Evolutionary conservation across 2,888 invertebrate genomes (phyloP).

Genomic region (Drosophila borealis): DNA sequence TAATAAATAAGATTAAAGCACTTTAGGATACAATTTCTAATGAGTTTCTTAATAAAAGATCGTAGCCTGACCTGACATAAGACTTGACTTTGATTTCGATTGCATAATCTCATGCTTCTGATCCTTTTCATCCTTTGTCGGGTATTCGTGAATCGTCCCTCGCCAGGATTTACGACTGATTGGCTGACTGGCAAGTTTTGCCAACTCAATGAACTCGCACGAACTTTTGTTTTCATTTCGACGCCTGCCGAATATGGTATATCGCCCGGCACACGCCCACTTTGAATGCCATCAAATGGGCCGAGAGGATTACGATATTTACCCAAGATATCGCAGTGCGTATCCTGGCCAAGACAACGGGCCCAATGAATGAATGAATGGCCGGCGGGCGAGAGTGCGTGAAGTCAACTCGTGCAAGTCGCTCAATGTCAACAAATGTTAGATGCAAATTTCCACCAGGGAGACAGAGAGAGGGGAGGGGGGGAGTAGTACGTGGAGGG

Average conservation of each 20-base stretch:
- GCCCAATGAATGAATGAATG: slow-evolving; percentile 59
- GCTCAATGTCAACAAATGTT: slow-evolving; percentile 72
- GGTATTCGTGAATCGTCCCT: slow-evolving; percentile 15
- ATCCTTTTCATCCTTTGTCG: too few species aligned
- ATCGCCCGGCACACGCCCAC: slow-evolving; percentile 13
- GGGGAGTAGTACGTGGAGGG: not conserved
- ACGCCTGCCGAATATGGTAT: slow-evolving; percentile 13
- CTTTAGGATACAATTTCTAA: too few species aligned
- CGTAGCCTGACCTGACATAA: too few species aligned
- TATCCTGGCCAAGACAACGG: slow-evolving; percentile 9
- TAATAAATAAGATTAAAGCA: too few species aligned
- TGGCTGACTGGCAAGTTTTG: slow-evolving; percentile 61
- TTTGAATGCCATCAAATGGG: slow-evolving; percentile 27
- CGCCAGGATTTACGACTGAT: slow-evolving; percentile 8
- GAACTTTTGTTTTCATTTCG: slow-evolving; percentile 77
- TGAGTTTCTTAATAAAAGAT: too few species aligned
- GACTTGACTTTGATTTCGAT: too few species aligned
- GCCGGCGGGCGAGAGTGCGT: slow-evolving; percentile 37
- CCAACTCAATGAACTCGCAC: slow-evolving; percentile 77
- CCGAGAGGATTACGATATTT: slow-evolving; percentile 41
- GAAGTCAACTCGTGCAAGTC: slow-evolving; percentile 59
- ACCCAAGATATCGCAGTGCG: slow-evolving; percentile 38
- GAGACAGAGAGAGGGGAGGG: too few species aligned
- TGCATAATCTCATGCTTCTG: too few species aligned
- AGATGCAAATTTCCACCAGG: slow-evolving; percentile 61